A percentile compares a stretch with the other conserved stretches of the same genome.
Conservation (phyloP, 2,888 invertebrate genomes). For the Lithophane ornitopus region DNA sequence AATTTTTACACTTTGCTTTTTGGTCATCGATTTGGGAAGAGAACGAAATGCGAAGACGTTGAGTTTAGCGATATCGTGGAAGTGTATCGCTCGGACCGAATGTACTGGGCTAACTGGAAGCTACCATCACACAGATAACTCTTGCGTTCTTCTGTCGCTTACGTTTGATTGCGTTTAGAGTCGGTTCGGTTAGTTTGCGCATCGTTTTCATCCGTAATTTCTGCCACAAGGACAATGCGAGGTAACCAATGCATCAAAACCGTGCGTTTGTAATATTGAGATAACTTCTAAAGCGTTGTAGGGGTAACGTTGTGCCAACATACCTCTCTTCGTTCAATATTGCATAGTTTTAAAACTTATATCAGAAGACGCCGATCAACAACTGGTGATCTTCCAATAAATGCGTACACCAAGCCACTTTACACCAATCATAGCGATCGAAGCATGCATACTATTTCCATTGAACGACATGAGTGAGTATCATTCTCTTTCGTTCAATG, state of each 20-base stretch:
- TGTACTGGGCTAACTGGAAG: constrained; percentile 28
- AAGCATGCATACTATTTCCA: constrained; percentile 57
- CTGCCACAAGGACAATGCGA: constrained; percentile 39
- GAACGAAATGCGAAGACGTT: constrained; percentile 76
- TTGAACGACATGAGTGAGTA: constrained; percentile 54
- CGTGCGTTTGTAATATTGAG: constrained; percentile 29
- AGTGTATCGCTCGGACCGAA: constrained; percentile 13
- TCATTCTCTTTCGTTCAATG: constrained; percentile 49
- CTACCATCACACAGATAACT: constrained; percentile 45
- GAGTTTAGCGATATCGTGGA: constrained; percentile 47
- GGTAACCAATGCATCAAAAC: constrained; percentile 45
- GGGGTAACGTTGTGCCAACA: constrained; percentile 26
- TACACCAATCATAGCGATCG: constrained; percentile 46
- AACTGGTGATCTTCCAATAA: constrained; percentile 51
- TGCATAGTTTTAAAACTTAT: constrained; percentile 36
- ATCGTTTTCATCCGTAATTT: constrained; percentile 11
- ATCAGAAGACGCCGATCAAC: constrained; percentile 44
- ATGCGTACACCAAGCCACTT: constrained; percentile 51
- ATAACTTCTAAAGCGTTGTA: constrained; percentile 15
- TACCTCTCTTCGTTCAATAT: constrained; percentile 38
- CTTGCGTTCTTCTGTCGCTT: constrained; percentile 44
- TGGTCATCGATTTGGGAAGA: constrained; percentile 86
- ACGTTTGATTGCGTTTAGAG: constrained; percentile 1
- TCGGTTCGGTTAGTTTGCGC: constrained; percentile 25
- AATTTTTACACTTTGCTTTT: constrained; percentile 79